Percentiles rank a stretch among this genome's conserved stretches.
Conservation (phyloP, 2,888 invertebrate genomes). For the Protodeltote pygarga region DNA sequence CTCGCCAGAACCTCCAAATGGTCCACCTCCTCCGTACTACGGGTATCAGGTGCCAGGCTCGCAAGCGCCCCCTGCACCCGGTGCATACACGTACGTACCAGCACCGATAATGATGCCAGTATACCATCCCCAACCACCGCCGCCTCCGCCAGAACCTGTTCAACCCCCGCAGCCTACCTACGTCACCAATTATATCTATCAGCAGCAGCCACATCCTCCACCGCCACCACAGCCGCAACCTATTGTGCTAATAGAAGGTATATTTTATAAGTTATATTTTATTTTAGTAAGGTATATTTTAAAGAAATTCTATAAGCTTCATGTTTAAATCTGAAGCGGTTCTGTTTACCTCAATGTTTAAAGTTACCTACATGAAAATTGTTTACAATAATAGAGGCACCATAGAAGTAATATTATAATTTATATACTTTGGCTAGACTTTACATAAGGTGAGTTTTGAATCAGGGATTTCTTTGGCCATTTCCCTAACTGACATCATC, state of each 20-base stretch:
- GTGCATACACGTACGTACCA: constrained; percentile 67
- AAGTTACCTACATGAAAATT: no score
- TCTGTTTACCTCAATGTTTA: no score
- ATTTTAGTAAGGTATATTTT: no score
- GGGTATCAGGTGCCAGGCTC: constrained; percentile 13
- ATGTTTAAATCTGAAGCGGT: no score
- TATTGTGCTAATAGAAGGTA: constrained; percentile 54
- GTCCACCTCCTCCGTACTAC: constrained; percentile 47
- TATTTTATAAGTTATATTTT: no score
- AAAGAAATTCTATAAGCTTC: no score
- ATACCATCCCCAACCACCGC: constrained; percentile 63
- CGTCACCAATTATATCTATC: constrained; percentile 74
- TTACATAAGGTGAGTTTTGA: no score
- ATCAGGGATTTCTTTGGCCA: no score
- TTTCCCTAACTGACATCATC: no score
- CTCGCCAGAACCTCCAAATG: constrained; percentile 64
- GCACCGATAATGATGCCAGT: constrained; percentile 75
- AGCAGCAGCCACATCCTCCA: constrained; percentile 46
- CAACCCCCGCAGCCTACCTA: constrained; percentile 60
- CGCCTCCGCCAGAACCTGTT: constrained; percentile 46
- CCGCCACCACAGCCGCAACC: constrained; percentile 49
- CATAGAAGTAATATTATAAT: no score
- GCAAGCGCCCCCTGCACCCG: constrained; percentile 48
- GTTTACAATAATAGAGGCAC: no score
- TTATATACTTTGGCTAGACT: no score